Evolutionary conservation across 2,797 vertebrate species (phyloP).

Genomic region (Enteromius unitaeniatus): DNA sequence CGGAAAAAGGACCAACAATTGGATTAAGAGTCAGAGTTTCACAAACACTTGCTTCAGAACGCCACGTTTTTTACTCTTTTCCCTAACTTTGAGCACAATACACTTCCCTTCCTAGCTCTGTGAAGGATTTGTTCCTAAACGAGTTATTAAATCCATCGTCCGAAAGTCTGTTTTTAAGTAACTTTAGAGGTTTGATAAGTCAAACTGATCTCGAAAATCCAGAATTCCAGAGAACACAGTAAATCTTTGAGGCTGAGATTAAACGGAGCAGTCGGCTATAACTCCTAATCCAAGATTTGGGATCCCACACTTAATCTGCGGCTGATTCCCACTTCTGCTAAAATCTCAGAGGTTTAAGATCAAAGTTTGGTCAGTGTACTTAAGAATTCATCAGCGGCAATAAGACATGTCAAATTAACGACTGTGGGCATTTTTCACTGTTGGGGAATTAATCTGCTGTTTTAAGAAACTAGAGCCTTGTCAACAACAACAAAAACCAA

Average conservation of each 20-base stretch:
- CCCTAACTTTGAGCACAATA: background rate
- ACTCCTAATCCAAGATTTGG: slow-evolving; percentile 52
- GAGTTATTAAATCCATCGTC: slow-evolving; percentile 40
- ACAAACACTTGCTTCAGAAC: background rate
- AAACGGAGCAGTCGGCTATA: slow-evolving; percentile 30
- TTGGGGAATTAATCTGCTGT: background rate
- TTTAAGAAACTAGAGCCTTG: background rate
- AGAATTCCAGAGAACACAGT: slow-evolving; percentile 2
- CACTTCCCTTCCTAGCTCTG: background rate
- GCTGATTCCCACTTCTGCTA: slow-evolving; percentile 7
- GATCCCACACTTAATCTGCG: slow-evolving; percentile 36
- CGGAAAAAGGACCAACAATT: slow-evolving; percentile 68
- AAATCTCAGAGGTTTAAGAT: slow-evolving; percentile 17
- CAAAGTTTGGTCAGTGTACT: slow-evolving; percentile 6
- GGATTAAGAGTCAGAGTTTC: slow-evolving; percentile 61
- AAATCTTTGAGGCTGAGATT: slow-evolving; percentile 42
- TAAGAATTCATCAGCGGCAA: background rate
- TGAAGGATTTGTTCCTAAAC: background rate
- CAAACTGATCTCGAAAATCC: slow-evolving; percentile 30
- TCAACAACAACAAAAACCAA: background rate
- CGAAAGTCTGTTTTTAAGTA: slow-evolving; percentile 27
- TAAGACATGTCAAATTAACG: background rate
- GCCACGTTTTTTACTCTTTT: background rate
- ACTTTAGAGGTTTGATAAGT: slow-evolving; percentile 26
- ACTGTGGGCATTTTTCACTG: background rate